Percentiles rank a stretch among this genome's conserved stretches.
phyloP scores from a whole-genome alignment of 2,797 vertebrate genomes.

The Tenualosa thibaudeaui region DNA sequence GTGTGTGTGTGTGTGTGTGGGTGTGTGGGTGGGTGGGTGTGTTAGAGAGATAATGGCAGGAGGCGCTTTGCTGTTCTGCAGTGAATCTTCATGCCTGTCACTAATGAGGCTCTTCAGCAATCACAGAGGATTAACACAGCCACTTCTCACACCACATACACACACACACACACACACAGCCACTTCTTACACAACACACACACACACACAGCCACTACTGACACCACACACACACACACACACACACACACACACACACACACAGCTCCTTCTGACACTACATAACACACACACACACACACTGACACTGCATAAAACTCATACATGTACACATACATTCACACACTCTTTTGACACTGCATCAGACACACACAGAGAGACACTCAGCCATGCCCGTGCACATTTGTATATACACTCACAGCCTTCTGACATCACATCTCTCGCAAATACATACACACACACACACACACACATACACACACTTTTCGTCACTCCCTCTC shows the following conservation, averaged over 20 bases:
- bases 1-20: no score
- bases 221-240: not conserved
- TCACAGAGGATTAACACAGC: not conserved
- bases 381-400: not conserved
- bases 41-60: not conserved
- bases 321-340: no score
- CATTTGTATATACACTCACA: no score
- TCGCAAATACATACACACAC: no score
- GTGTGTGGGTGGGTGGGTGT: no score
- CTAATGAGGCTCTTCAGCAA: not conserved
- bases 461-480: no score
- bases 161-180: not conserved
- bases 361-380: not conserved
- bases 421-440: no score
- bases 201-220: not conserved
- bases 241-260: not conserved
- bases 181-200: conserved; percentile 3
- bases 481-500: no score
- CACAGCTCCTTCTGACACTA: no score
- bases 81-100: not conserved
- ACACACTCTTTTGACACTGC: no score
- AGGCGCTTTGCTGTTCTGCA: not conserved
- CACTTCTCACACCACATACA: not conserved
- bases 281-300: no score
- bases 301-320: no score